These are phyloP conservation scores for Caenorhabditis angaria DNA, from an alignment of 2,888 invertebrate species.

Conservation along the genomic window DNA sequence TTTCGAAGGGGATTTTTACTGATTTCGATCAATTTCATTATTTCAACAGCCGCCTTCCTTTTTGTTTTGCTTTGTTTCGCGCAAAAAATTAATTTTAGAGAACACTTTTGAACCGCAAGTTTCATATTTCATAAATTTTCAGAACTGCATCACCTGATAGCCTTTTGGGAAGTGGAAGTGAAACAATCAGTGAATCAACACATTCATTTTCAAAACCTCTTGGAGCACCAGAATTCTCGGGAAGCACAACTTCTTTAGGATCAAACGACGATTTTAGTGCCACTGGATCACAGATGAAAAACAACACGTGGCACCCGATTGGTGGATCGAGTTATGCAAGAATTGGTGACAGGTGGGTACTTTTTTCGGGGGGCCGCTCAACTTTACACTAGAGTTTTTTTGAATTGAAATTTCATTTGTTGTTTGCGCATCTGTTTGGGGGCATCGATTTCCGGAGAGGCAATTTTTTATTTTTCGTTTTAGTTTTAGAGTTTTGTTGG, in stretches of 20 bases:
- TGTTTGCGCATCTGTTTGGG: conserved; percentile 11
- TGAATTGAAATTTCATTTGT: background rate
- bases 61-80: background rate
- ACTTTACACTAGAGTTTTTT: conserved; percentile 2
- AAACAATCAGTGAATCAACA: conserved; percentile 41
- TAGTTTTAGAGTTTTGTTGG: background rate
- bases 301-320: conserved; percentile 29
- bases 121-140: too few species aligned
- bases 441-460: too few species aligned
- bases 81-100: too few species aligned
- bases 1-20: background rate
- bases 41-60: conserved; percentile 1
- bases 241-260: conserved; percentile 31
- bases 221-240: conserved; percentile 33
- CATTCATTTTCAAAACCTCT: conserved; percentile 12
- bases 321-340: conserved; percentile 40
- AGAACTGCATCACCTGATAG: conserved; percentile 58
- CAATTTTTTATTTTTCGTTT: conserved; percentile 7
- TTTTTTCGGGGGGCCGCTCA: conserved; percentile 22
- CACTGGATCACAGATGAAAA: background rate
- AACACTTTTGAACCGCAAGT: too few species aligned
- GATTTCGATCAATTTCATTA: conserved; percentile 6
- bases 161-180: conserved; percentile 58
- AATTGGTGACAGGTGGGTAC: conserved; percentile 41
- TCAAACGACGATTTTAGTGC: conserved; percentile 27